Conservation (phyloP, 53 echinoderm and acorn worm genomes). For the Luidia sarsii region DNA sequence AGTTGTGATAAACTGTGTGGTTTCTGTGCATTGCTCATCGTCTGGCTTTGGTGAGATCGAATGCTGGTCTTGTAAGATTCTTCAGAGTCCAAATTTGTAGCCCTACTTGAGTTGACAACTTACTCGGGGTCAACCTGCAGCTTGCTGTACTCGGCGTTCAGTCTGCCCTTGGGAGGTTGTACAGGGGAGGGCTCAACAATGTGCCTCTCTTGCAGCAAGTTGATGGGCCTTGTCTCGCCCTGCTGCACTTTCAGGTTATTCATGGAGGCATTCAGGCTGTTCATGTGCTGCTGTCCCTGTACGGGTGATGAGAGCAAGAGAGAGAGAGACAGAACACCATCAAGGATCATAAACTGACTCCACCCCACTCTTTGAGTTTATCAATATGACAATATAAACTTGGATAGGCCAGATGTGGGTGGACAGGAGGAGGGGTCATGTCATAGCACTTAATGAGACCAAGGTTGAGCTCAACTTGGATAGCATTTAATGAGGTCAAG, state of each 20-base stretch:
- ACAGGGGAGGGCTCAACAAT: slow-evolving; percentile 75
- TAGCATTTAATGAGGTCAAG: too few species aligned
- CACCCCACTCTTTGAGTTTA: too few species aligned
- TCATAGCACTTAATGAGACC: too few species aligned
- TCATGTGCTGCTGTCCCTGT: slow-evolving; percentile 65
- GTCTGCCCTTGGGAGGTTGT: slow-evolving; percentile 84
- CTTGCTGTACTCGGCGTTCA: slow-evolving; percentile 80
- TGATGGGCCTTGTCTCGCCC: slow-evolving; percentile 81
- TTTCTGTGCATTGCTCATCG: too few species aligned
- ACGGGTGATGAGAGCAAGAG: not conserved
- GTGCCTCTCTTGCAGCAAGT: slow-evolving; percentile 91
- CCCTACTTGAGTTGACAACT: too few species aligned
- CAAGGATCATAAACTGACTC: too few species aligned
- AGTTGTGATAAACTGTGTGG: too few species aligned
- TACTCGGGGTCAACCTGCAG: slow-evolving; percentile 90
- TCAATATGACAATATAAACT: not conserved
- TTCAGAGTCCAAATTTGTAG: too few species aligned
- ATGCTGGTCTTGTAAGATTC: too few species aligned
- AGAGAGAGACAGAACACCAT: not conserved
- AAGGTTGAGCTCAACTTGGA: not conserved
- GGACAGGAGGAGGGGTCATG: too few species aligned
- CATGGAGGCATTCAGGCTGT: slow-evolving; percentile 78
- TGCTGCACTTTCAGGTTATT: slow-evolving; percentile 79
- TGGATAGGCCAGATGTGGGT: too few species aligned
- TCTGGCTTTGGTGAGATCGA: too few species aligned